These are phyloP conservation scores for Drosophila teissieri DNA, from an alignment of 1,140 invertebrate genomes.

Conservation along the genomic window DNA sequence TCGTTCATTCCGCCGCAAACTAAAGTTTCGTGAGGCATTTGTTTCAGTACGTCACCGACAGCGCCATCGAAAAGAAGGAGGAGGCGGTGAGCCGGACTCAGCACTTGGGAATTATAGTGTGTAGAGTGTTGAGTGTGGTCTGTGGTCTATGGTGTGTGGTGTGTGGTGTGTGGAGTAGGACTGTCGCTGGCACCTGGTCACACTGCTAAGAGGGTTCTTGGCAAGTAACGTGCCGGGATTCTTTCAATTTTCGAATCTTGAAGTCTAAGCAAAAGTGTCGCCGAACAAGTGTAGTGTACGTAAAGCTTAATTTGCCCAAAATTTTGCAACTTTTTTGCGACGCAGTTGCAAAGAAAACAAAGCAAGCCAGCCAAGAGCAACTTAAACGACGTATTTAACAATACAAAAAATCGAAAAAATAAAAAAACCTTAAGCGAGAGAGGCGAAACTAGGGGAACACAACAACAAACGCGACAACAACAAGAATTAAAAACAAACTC, in stretches of 20 bases:
- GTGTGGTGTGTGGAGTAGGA: conserved; percentile 10
- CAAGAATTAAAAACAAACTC: conserved; percentile 64
- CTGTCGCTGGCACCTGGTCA: conserved; percentile 44
- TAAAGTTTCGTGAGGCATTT: conserved; percentile 70
- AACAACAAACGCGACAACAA: conserved; percentile 48
- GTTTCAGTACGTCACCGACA: conserved; percentile 81
- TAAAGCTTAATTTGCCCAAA: conserved; percentile 26
- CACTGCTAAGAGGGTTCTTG: conserved; percentile 19
- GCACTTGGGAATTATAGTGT: conserved; percentile 37
- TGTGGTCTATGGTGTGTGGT: conserved; percentile 1
- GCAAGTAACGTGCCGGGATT: conserved; percentile 9
- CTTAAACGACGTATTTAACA: conserved; percentile 65
- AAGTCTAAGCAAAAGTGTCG: conserved; percentile 8
- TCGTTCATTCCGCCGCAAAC: conserved; percentile 63
- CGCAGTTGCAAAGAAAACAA: conserved; percentile 64
- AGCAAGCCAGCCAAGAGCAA: conserved; percentile 47
- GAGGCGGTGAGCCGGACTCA: conserved; percentile 67
- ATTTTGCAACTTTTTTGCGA: conserved; percentile 69
- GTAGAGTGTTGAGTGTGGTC: conserved; percentile 4
- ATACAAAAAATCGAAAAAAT: conserved; percentile 19
- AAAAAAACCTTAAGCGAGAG: conserved; percentile 1
- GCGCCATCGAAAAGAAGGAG: conserved; percentile 79
- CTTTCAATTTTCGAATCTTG: neutral
- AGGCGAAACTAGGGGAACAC: conserved; percentile 26
- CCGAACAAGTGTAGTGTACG: conserved; percentile 25